Conservation (phyloP, 2,113 vertebrate species). For the Chaetodon auriga region DNA sequence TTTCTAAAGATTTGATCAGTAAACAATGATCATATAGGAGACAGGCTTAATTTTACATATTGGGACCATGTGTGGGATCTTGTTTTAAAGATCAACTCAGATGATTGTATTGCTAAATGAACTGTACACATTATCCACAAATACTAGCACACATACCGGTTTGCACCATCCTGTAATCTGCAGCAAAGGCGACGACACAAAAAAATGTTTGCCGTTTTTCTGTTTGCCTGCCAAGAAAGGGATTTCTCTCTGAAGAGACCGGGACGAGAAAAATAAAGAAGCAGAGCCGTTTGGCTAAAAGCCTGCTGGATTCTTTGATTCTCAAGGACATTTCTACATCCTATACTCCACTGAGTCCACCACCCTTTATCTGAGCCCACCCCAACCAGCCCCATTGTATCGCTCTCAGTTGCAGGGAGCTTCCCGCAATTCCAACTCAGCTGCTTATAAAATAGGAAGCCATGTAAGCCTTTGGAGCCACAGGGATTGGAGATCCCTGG, state of each 20-base stretch:
- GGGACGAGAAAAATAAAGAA: conserved; percentile 44
- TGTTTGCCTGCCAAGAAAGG: conserved; percentile 61
- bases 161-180: conserved; percentile 40
- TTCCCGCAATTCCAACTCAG: conserved; percentile 55
- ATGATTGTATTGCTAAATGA: background rate
- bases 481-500: conserved; percentile 46
- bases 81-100: background rate
- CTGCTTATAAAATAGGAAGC: conserved; percentile 65
- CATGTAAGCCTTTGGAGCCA: conserved; percentile 57
- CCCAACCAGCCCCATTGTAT: conserved; percentile 46
- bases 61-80: background rate
- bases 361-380: conserved; percentile 54
- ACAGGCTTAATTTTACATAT: background rate
- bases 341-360: conserved; percentile 28
- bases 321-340: conserved; percentile 72
- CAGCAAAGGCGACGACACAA: conserved; percentile 45
- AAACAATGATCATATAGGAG: background rate
- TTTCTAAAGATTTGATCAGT: background rate
- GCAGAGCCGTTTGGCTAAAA: conserved; percentile 51
- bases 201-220: conserved; percentile 40
- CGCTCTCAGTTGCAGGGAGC: conserved; percentile 36
- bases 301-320: conserved; percentile 63
- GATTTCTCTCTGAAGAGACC: conserved; percentile 61
- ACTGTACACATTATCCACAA: conserved; percentile 15
- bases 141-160: background rate